Percentiles rank a stretch among this genome's conserved stretches.
phyloP scores from a whole-genome alignment of 1,140 invertebrate species.

The Branchinecta lindahli region DNA sequence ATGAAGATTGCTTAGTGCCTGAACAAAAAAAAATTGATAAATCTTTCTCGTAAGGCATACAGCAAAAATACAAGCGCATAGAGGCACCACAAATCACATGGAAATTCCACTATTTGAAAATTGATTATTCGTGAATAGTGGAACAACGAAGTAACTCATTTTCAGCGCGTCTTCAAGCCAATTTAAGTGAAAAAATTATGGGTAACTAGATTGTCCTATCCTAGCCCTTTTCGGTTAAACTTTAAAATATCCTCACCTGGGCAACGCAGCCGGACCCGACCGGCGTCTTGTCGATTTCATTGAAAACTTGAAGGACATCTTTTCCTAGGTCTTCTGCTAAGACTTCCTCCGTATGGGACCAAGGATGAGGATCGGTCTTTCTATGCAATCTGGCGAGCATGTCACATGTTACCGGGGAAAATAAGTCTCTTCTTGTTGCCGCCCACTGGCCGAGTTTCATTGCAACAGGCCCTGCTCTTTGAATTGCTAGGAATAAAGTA shows the following conservation, averaged over 20 bases:
- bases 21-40: no score
- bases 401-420: constrained; percentile 33
- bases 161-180: no score
- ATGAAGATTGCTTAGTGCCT: no score
- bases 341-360: constrained; percentile 28
- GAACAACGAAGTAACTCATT: no score
- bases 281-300: constrained; percentile 30
- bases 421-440: constrained; percentile 35
- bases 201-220: no score
- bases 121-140: no score
- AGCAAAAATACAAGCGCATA: no score
- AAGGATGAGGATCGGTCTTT: constrained; percentile 30
- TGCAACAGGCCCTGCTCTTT: constrained; percentile 36
- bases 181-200: no score
- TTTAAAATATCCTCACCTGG: constrained; percentile 31
- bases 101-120: no score
- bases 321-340: constrained; percentile 30
- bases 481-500: constrained; percentile 26
- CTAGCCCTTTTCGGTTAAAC: no score
- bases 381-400: constrained; percentile 32
- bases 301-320: constrained; percentile 31
- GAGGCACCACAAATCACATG: no score
- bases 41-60: no score
- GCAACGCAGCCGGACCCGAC: constrained; percentile 40
- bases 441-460: constrained; percentile 41